These are phyloP conservation scores for Ctenosaura bakeri DNA, from an alignment of 2,797 vertebrate species.

Conservation along the genomic window DNA sequence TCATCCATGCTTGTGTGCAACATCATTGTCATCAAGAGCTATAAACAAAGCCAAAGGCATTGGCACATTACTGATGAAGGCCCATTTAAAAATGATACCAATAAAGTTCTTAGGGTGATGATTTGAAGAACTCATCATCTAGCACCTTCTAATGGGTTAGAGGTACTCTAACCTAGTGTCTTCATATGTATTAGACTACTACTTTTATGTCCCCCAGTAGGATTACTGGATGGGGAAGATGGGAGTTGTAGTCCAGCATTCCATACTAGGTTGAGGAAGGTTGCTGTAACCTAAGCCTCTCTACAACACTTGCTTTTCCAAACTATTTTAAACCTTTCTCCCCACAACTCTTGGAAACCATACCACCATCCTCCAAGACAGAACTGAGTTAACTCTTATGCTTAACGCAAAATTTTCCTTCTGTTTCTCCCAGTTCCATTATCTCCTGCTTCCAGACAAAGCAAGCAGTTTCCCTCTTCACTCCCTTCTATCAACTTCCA, in stretches of 20 bases:
- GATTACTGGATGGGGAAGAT: not conserved
- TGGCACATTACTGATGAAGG: not conserved
- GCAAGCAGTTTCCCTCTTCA: not conserved
- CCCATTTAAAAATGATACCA: not conserved
- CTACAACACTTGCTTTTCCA: constrained; percentile 4
- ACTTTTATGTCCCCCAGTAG: not conserved
- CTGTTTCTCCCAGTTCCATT: not conserved
- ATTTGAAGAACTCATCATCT: not conserved
- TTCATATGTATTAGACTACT: not conserved
- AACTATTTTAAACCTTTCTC: not conserved
- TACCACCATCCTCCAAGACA: not conserved
- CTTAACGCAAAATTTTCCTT: not conserved
- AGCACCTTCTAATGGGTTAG: not conserved
- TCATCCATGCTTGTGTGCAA: not conserved
- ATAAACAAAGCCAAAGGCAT: not conserved
- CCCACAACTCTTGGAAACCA: not conserved
- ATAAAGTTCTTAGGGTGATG: not conserved
- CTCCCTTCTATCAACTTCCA: not conserved
- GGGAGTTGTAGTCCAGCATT: not conserved
- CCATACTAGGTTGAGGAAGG: not conserved
- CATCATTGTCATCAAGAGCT: not conserved
- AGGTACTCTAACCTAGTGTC: not conserved
- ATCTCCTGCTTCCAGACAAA: not conserved
- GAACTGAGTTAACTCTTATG: not conserved
- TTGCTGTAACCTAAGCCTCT: not conserved